These are phyloP conservation scores for Sphyrna mokarran DNA, from an alignment of 2,113 vertebrate genomes.

Conservation along the genomic window DNA sequence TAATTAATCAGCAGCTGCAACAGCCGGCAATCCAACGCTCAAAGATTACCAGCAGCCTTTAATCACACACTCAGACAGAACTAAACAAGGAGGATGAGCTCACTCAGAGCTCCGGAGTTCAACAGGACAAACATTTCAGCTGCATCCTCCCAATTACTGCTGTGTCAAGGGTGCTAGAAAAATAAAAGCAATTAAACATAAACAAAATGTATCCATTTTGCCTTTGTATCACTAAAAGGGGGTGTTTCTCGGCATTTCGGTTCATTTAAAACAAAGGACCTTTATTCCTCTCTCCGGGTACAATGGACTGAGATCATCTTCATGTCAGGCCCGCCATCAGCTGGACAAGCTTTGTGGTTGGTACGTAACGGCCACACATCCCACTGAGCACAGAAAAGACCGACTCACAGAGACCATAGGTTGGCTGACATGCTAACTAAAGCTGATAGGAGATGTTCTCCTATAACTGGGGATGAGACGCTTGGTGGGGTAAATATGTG, in stretches of 20 bases:
- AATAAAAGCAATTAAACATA: conserved; percentile 1
- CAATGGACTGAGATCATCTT: background rate
- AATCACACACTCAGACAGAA: conserved; percentile 1
- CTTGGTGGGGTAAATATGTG: background rate
- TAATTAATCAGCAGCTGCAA: conserved; percentile 36
- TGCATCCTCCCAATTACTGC: background rate
- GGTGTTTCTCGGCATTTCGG: background rate
- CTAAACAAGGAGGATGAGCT: background rate
- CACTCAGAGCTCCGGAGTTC: background rate
- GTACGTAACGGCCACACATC: background rate
- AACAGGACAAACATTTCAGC: background rate
- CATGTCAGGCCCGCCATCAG: no score
- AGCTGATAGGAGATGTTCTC: background rate
- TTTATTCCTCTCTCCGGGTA: background rate
- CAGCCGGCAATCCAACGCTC: conserved; percentile 1
- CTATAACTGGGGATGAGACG: background rate
- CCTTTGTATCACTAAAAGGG: background rate
- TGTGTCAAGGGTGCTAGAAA: conserved; percentile 7
- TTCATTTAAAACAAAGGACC: background rate
- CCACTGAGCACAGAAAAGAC: background rate
- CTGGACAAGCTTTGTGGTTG: background rate
- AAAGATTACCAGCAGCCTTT: conserved; percentile 8
- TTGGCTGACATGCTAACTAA: background rate
- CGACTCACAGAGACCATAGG: background rate
- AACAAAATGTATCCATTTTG: background rate